phyloP scores from a whole-genome alignment of 2,888 invertebrate species.

The Nezara viridula region DNA sequence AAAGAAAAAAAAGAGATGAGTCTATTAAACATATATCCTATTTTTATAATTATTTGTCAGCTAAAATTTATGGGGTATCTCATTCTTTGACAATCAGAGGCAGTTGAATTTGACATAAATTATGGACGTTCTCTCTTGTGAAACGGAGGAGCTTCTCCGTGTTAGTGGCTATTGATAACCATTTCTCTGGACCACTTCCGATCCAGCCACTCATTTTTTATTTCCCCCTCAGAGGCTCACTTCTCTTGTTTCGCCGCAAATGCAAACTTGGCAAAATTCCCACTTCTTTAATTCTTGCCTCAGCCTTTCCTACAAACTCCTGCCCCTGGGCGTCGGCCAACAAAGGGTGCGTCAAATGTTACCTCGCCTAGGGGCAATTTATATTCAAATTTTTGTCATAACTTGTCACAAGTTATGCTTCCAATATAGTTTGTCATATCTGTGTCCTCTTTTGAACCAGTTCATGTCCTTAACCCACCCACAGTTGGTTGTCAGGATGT shows the following conservation, averaged over 20 bases:
- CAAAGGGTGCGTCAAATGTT: background rate
- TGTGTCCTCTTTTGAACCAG: background rate
- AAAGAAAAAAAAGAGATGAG: too few species aligned
- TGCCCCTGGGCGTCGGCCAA: background rate
- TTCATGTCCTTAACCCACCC: background rate
- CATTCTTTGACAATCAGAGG: too few species aligned
- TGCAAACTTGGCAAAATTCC: slow-evolving; percentile 20
- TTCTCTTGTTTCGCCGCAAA: slow-evolving; percentile 16
- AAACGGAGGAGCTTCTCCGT: too few species aligned
- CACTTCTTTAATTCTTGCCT: slow-evolving; percentile 37
- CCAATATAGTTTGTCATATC: background rate
- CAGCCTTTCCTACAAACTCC: slow-evolving; percentile 21
- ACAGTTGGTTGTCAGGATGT: background rate
- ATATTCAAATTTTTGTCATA: slow-evolving; percentile 17
- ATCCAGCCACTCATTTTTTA: slow-evolving; percentile 10
- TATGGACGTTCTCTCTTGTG: too few species aligned
- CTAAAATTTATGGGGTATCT: too few species aligned
- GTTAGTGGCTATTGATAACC: too few species aligned
- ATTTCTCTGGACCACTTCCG: background rate
- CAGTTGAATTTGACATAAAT: too few species aligned
- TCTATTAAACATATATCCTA: too few species aligned
- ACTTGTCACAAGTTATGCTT: background rate
- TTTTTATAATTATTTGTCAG: too few species aligned
- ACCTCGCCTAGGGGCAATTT: slow-evolving; percentile 2
- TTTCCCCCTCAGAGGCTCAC: background rate